These are phyloP conservation scores for Macropis europaea DNA, from an alignment of 2,888 invertebrate species.

Conservation along the genomic window DNA sequence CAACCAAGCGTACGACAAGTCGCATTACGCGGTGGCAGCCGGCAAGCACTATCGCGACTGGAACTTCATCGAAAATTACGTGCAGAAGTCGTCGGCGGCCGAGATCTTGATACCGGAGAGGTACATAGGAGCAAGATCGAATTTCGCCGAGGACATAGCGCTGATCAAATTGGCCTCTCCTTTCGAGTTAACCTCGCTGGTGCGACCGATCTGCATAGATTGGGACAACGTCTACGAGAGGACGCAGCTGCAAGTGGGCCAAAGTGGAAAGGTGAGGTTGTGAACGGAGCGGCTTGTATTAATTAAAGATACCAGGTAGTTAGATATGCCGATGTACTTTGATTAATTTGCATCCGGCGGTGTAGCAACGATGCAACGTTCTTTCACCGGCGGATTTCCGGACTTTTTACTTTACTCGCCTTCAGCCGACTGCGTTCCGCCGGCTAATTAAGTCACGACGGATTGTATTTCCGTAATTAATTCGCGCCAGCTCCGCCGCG, in stretches of 20 bases:
- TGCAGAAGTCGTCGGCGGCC: conserved; percentile 52
- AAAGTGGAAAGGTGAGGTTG: conserved; percentile 55
- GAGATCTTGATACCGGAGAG: conserved; percentile 47
- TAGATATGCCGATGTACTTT: conserved; percentile 3
- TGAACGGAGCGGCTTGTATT: conserved; percentile 2
- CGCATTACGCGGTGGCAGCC: conserved; percentile 58
- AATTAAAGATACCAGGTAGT: conserved; percentile 26
- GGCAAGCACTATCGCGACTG: conserved; percentile 68
- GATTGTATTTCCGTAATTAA: conserved; percentile 40
- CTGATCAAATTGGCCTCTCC: conserved; percentile 54
- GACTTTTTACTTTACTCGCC: conserved; percentile 1
- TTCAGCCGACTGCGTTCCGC: conserved; percentile 3
- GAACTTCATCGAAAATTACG: conserved; percentile 55
- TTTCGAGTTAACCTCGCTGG: conserved; percentile 56
- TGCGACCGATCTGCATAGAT: conserved; percentile 62
- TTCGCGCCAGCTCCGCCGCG: conserved; percentile 11
- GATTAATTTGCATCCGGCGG: conserved; percentile 35
- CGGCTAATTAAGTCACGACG: conserved; percentile 28
- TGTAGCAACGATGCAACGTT: background rate
- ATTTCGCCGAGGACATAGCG: conserved; percentile 65
- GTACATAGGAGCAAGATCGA: conserved; percentile 59
- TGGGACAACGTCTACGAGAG: conserved; percentile 59
- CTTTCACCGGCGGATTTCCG: conserved; percentile 7
- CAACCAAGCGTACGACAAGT: conserved; percentile 26
- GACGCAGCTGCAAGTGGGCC: conserved; percentile 47